Percentiles rank a stretch among this genome's conserved stretches.
Conservation (phyloP, 2,113 vertebrate species). For the Ophiodon elongatus region DNA sequence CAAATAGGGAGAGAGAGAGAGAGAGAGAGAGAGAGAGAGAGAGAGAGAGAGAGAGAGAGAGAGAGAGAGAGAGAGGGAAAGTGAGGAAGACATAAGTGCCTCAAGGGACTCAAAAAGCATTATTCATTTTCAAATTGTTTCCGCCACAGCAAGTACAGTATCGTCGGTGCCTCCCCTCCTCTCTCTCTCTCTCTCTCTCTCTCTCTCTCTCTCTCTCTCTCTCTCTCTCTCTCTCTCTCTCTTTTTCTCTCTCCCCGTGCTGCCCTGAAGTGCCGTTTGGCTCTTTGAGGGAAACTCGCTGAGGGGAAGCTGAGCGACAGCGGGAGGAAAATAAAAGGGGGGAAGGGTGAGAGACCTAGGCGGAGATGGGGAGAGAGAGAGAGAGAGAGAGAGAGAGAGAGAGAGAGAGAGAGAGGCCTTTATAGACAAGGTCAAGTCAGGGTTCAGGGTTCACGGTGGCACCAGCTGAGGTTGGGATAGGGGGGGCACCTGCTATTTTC, state of each 20-base stretch:
- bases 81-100: slow-evolving; percentile 85
- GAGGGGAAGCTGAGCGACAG: slow-evolving; percentile 45
- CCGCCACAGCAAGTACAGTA: slow-evolving; percentile 94
- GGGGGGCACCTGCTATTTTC: slow-evolving; percentile 95
- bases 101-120: slow-evolving; percentile 91
- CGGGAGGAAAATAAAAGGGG: slow-evolving; percentile 39
- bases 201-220: not conserved
- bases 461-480: slow-evolving; percentile 93
- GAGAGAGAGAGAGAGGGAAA: slow-evolving; percentile 51
- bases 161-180: slow-evolving; percentile 79
- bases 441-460: slow-evolving; percentile 87
- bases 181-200: not conserved
- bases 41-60: slow-evolving; percentile 71
- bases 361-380: slow-evolving; percentile 32
- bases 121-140: slow-evolving; percentile 97
- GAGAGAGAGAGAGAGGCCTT: slow-evolving; percentile 78
- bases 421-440: slow-evolving; percentile 92
- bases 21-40: slow-evolving; percentile 69
- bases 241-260: slow-evolving; percentile 20
- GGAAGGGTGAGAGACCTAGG: slow-evolving; percentile 46
- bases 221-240: slow-evolving; percentile 3
- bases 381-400: too few species aligned
- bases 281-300: slow-evolving; percentile 62
- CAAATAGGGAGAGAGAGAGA: slow-evolving; percentile 53
- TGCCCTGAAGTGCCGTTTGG: slow-evolving; percentile 52